These are phyloP conservation scores for Chaetura pelagica DNA, from an alignment of 2,113 vertebrate genomes.

Conservation along the genomic window DNA sequence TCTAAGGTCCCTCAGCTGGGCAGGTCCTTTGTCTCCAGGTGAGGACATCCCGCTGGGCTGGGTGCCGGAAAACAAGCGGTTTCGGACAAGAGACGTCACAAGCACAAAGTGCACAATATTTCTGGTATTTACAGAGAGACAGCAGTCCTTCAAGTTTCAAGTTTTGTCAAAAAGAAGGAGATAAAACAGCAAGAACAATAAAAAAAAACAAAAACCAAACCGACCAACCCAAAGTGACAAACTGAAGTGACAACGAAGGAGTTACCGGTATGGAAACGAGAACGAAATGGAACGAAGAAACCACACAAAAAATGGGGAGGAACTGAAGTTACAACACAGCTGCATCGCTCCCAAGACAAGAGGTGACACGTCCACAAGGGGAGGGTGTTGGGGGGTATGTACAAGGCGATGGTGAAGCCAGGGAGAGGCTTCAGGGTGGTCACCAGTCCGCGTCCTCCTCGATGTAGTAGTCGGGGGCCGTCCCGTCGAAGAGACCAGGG, in stretches of 20 bases:
- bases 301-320: slow-evolving; percentile 42
- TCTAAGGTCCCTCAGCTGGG: slow-evolving; percentile 46
- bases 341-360: slow-evolving; percentile 80
- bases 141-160: slow-evolving; percentile 99
- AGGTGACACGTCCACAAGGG: slow-evolving; percentile 82
- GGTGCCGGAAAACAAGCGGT: slow-evolving; percentile 76
- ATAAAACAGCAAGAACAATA: neutral
- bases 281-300: neutral
- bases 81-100: slow-evolving; percentile 89
- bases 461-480: slow-evolving; percentile 97
- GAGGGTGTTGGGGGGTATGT: slow-evolving; percentile 73
- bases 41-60: slow-evolving; percentile 31
- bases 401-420: slow-evolving; percentile 76
- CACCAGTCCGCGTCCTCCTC: slow-evolving; percentile 99
- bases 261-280: slow-evolving; percentile 32
- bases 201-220: neutral
- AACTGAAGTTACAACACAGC: slow-evolving; percentile 81
- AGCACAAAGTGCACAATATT: slow-evolving; percentile 90
- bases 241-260: slow-evolving; percentile 74
- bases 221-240: slow-evolving; percentile 55
- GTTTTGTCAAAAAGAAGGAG: slow-evolving; percentile 82
- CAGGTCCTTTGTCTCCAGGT: slow-evolving; percentile 15
- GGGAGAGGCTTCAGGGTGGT: slow-evolving; percentile 37
- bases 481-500: slow-evolving; percentile 96
- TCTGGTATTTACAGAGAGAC: slow-evolving; percentile 95